phyloP scores from a whole-genome alignment of 2,888 invertebrate species.

The Dioctria linearis region DNA sequence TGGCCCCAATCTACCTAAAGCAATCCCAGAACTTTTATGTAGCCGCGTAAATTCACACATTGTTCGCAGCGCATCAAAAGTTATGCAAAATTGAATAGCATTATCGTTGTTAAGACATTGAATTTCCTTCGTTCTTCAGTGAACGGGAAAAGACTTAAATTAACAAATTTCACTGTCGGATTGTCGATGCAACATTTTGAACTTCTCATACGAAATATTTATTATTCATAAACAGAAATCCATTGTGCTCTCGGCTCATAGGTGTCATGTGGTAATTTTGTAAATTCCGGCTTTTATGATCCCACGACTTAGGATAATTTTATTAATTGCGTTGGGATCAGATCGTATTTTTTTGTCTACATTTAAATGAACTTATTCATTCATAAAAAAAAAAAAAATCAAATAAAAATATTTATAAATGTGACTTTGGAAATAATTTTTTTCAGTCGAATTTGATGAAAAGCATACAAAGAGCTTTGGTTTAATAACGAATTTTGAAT shows the following conservation, averaged over 20 bases:
- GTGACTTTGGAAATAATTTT: too few relatives aligned
- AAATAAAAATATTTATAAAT: too few relatives aligned
- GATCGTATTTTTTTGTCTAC: too few relatives aligned
- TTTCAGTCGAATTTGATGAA: too few relatives aligned
- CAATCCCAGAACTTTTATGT: neutral
- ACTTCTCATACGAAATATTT: slow-evolving; percentile 15
- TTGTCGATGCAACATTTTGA: slow-evolving; percentile 31
- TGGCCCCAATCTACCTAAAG: slow-evolving; percentile 1
- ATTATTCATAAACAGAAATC: neutral
- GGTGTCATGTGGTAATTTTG: too few relatives aligned
- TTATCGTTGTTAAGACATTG: slow-evolving; percentile 10
- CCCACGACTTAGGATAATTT: too few relatives aligned
- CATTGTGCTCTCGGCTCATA: neutral
- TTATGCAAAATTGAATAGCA: slow-evolving; percentile 5
- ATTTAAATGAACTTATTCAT: too few relatives aligned
- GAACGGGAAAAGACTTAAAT: slow-evolving; percentile 39
- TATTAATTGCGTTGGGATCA: too few relatives aligned
- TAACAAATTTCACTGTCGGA: slow-evolving; percentile 41
- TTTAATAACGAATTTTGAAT: too few relatives aligned
- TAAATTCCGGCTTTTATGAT: too few relatives aligned
- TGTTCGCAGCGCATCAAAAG: slow-evolving; percentile 5
- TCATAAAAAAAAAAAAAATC: too few relatives aligned
- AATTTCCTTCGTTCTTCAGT: slow-evolving; percentile 34
- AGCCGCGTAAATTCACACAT: slow-evolving; percentile 3
- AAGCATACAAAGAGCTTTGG: too few relatives aligned